Evolutionary conservation across 2,113 vertebrate genomes (phyloP).

Genomic region (Pipra filicauda): DNA sequence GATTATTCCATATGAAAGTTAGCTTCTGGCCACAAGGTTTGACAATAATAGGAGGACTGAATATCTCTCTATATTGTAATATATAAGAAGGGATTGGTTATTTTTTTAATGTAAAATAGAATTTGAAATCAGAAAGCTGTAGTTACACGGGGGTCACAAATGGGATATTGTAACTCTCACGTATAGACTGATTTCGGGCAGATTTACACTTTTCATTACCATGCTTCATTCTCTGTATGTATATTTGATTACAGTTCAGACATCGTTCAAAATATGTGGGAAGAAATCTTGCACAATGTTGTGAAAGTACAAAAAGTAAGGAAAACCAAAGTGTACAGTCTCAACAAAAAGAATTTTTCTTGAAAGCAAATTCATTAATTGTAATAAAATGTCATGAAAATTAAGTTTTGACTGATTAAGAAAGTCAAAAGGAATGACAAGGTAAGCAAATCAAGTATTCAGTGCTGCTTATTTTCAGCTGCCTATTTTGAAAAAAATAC

Average conservation of each 20-base stretch:
- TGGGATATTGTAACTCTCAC: not conserved
- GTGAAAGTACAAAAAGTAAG: not conserved
- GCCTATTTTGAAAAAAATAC: not conserved
- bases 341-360: not conserved
- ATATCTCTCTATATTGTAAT: not conserved
- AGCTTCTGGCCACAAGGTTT: not conserved
- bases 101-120: not conserved
- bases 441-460: not conserved
- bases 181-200: not conserved
- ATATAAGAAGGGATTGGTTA: not conserved
- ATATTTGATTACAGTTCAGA: not conserved
- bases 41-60: not conserved
- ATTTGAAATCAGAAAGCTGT: not conserved
- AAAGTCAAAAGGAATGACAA: not conserved
- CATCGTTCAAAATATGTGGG: not conserved
- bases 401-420: not conserved
- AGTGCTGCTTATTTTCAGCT: not conserved
- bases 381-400: not conserved
- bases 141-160: not conserved
- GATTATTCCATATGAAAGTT: not conserved
- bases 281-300: not conserved
- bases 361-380: not conserved
- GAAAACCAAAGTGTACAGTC: not conserved
- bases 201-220: not conserved
- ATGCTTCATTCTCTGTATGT: not conserved